These are phyloP conservation scores for Papilio demoleus DNA, from an alignment of 2,888 invertebrate genomes.

Conservation along the genomic window DNA sequence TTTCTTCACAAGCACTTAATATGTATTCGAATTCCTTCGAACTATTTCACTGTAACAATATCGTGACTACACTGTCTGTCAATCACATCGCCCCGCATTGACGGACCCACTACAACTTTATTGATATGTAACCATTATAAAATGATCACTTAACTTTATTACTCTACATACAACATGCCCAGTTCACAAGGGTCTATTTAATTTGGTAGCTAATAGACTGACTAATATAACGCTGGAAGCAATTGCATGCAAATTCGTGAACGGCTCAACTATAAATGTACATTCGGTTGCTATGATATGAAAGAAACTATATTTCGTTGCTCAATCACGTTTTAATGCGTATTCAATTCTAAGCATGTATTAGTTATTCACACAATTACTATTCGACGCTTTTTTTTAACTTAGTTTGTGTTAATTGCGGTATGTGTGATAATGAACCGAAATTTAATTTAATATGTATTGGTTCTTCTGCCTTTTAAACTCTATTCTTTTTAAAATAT, in stretches of 20 bases:
- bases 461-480: too few relatives aligned
- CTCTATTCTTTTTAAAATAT: too few relatives aligned
- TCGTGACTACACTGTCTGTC: constrained; percentile 60
- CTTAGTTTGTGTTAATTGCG: neutral
- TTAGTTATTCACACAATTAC: constrained; percentile 19
- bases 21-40: constrained; percentile 32
- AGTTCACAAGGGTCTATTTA: constrained; percentile 45
- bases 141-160: constrained; percentile 42
- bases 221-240: constrained; percentile 45
- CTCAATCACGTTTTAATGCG: constrained; percentile 37
- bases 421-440: neutral
- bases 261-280: constrained; percentile 34
- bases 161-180: constrained; percentile 20
- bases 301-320: constrained; percentile 27
- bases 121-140: constrained; percentile 47
- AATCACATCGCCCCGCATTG: constrained; percentile 50
- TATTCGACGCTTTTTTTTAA: neutral
- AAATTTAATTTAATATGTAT: too few relatives aligned
- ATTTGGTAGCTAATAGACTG: constrained; percentile 45
- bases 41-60: constrained; percentile 41
- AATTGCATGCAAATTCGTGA: constrained; percentile 48
- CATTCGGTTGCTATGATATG: constrained; percentile 24
- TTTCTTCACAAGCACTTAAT: constrained; percentile 32
- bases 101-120: constrained; percentile 50
- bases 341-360: constrained; percentile 6